Conservation (phyloP, 37 sponge, comb jelly and placozoan species). For the Oscarella lobularis region DNA sequence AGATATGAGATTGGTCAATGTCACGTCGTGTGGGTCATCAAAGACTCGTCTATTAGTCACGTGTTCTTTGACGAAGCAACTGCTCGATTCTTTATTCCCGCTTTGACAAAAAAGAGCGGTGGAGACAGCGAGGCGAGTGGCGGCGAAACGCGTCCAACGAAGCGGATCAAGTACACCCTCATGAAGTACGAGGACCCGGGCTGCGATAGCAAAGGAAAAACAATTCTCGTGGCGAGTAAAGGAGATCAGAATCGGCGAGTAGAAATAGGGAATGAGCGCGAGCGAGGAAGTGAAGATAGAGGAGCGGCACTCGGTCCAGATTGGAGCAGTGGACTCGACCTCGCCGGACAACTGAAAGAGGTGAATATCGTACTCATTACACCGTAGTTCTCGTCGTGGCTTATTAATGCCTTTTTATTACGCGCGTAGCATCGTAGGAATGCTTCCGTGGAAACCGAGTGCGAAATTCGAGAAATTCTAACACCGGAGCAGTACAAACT, state of each 20-base stretch:
- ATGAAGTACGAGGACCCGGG: background rate
- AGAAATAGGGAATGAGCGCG: background rate
- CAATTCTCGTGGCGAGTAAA: background rate
- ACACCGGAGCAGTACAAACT: no score
- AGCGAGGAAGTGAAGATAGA: background rate
- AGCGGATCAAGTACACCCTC: conserved; percentile 55
- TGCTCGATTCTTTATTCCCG: conserved; percentile 76
- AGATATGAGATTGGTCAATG: conserved; percentile 66
- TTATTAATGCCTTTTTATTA: background rate
- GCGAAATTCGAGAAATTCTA: no score
- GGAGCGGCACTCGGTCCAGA: conserved; percentile 96
- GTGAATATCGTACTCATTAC: conserved; percentile 8
- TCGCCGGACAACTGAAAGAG: conserved; percentile 36
- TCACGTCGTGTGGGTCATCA: conserved; percentile 89
- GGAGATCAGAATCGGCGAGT: no score
- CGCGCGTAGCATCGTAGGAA: no score
- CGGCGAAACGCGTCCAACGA: conserved; percentile 10
- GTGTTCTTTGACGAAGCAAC: conserved; percentile 93
- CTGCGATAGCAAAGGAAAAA: background rate
- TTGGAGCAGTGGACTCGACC: conserved; percentile 56
- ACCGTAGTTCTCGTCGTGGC: background rate
- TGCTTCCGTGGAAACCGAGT: no score
- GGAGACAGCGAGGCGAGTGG: background rate
- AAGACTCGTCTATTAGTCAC: conserved; percentile 61
- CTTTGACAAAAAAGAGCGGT: conserved; percentile 1